Base-by-base conservation (phyloP, 1,140 invertebrate species). In the Trachymyrmex septentrionalis region DNA sequence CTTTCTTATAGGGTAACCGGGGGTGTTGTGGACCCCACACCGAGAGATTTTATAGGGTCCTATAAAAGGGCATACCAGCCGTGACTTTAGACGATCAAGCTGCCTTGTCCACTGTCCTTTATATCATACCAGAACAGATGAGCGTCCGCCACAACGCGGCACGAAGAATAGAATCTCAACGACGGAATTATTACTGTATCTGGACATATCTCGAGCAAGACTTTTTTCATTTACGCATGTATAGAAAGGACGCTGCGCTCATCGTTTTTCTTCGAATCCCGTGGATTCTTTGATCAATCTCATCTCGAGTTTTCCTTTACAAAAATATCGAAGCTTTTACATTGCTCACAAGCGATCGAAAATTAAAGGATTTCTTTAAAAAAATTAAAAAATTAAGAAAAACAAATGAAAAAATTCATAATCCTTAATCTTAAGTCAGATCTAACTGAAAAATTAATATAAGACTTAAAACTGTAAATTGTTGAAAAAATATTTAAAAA, bases 11-110 rank as follows among this genome's bases (percentile, higher is more conserved):
- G 38, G 38, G 69, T 73, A 61, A 14, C 57, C 69, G 38, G 55
- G 63, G 69, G 80, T 82, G 80, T 24, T 38, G 67, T 53, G 38
- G 69, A 84, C 80, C 69, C 69, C 80, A 84, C 69, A 84, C 27
- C 55, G 69, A 73, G 80, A 48, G 38, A 84, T 48, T 84, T 84
- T 84, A 84, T 73, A 61, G 69, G 44, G 19, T 21, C 38, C 55
- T 84, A 73, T 84, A 73, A 84, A 84, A 84, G 67, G 55, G 69
- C 80, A 73, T 50, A 48, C 80, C 67, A 38, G 19, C 67, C 38
- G 80, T 73, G 67, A 73, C 55, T 84, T 38, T 50, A 71, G 80
- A 53, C 66, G 66, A 71, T 73, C 80, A 73, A 73, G 38, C 67
- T 48, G 69, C 64, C 30, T 78, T 48, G 59, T 44, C 24, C 50